These are phyloP conservation scores for Latrodectus elegans DNA, from an alignment of 2,888 invertebrate species.

Conservation along the genomic window DNA sequence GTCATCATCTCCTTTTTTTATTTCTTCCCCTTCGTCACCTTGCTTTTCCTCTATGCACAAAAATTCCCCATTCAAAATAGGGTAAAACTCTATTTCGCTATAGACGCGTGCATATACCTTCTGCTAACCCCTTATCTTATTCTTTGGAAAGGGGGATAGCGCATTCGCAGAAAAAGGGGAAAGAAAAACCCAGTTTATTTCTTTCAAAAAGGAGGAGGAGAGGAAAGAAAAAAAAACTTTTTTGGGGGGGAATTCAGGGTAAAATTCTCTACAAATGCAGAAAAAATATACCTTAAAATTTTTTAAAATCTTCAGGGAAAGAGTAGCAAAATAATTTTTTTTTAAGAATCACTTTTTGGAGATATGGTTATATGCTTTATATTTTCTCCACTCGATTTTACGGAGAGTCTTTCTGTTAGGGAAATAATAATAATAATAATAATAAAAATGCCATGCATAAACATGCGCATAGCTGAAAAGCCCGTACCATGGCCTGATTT, in stretches of 20 bases:
- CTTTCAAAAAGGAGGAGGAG: slow-evolving; percentile 22
- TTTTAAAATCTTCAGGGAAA: slow-evolving; percentile 9
- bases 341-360: slow-evolving; percentile 55
- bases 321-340: not conserved
- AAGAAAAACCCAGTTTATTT: slow-evolving; percentile 66
- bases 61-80: slow-evolving; percentile 69
- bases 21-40: slow-evolving; percentile 19
- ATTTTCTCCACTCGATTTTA: slow-evolving; percentile 49
- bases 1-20: slow-evolving; percentile 62
- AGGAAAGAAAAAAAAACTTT: slow-evolving; percentile 25
- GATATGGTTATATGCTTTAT: slow-evolving; percentile 66
- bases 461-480: slow-evolving; percentile 31
- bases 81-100: slow-evolving; percentile 68
- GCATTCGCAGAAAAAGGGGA: slow-evolving; percentile 46
- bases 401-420: not conserved
- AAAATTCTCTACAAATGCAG: not conserved
- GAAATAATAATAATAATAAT: no score
- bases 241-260: slow-evolving; percentile 6
- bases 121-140: slow-evolving; percentile 40
- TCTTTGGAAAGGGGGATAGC: slow-evolving; percentile 18
- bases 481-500: slow-evolving; percentile 18
- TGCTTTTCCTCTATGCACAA: slow-evolving; percentile 33
- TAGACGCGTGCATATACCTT: slow-evolving; percentile 36
- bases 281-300: slow-evolving; percentile 1
- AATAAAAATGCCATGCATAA: slow-evolving; percentile 37